Conservation (phyloP, 2,797 vertebrate species). For the Odontamblyopus lacepedii region DNA sequence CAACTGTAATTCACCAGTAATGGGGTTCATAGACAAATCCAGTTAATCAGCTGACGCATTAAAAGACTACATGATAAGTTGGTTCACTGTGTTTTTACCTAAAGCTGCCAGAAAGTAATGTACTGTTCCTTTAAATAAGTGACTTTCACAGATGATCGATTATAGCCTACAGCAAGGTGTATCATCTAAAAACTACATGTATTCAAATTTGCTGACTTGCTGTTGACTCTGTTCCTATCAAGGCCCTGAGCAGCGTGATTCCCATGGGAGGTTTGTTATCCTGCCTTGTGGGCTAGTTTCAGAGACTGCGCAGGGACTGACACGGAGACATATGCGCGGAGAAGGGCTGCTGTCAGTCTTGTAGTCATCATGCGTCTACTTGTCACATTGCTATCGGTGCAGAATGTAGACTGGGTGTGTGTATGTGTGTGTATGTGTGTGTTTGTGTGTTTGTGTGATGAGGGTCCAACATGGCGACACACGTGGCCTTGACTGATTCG, state of each 20-base stretch:
- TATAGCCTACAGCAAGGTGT: slow-evolving; percentile 4
- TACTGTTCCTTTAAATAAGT: slow-evolving; percentile 6
- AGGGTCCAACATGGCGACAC: slow-evolving; percentile 28
- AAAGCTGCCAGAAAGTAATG: not conserved
- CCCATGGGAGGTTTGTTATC: slow-evolving; percentile 21
- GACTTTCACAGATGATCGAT: slow-evolving; percentile 16
- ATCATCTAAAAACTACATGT: slow-evolving; percentile 21
- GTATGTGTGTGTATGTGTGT: slow-evolving; percentile 33
- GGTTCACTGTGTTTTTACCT: not conserved
- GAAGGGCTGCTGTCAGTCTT: slow-evolving; percentile 55
- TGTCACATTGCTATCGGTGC: slow-evolving; percentile 55
- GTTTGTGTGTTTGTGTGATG: slow-evolving; percentile 22
- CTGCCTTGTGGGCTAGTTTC: slow-evolving; percentile 41
- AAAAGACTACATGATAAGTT: not conserved
- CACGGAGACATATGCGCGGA: slow-evolving; percentile 35
- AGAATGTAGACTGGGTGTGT: slow-evolving; percentile 46
- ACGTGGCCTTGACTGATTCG: slow-evolving; percentile 39
- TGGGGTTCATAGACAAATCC: not conserved
- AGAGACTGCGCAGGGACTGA: slow-evolving; percentile 52
- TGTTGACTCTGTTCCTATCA: slow-evolving; percentile 17
- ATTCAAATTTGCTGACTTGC: slow-evolving; percentile 27
- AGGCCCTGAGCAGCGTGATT: slow-evolving; percentile 23
- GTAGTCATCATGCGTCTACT: slow-evolving; percentile 50
- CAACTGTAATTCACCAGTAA: too few relatives aligned
- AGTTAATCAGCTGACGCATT: not conserved